Base-by-base conservation (phyloP, 2,888 invertebrate species). In the Cosmorhoe ocellata region DNA sequence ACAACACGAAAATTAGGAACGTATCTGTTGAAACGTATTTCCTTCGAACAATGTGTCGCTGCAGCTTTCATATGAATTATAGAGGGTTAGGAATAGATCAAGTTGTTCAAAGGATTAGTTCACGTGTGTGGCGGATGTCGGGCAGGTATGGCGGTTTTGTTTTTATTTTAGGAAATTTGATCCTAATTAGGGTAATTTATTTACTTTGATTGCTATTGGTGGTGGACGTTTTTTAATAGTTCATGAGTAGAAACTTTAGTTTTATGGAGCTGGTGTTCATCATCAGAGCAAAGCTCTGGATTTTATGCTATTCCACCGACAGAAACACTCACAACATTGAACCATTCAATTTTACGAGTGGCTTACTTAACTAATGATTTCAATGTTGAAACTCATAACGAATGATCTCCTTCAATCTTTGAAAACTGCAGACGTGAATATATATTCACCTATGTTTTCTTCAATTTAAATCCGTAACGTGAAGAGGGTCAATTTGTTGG, bases 1-100 rank as follows among this genome's bases (percentile, higher is more conserved):
- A 67, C 69, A 73, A 69, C 71, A 74, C 61, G 71, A 73, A 74
- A 71, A 75, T 66, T 69, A 68, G 63, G 68, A 67, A 73, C 65
- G 69, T 64, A 64, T 63, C 55, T 66, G 64, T 64, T 64, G 61
- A 71, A 65, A 66, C 51, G 59, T 59, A 58, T 64, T 70, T 64
- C 67, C 68, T 69, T 69, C 64, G 55, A 54, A 52, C 56, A 56
- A 57, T 59, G 55, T 58, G 56, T 46, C 43, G 50, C 40, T 30
- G 13, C 33, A 28, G 56, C 49, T 56, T 51, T 52, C 30, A 14
- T 47, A 51, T 58, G 43, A 57, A 47, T 49, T 62, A 58, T 53
- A 52, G 49, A 39, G 47, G 49, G 39, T 44, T 52, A 44, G 43
- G 47, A 59, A 63, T 59, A 59, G 54, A 55, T 56, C 49, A 48